Evolutionary conservation across 2,113 vertebrate species (phyloP), one percentile per base, ranked within the genome.

Genomic region (Gopherus evgoodei): DNA sequence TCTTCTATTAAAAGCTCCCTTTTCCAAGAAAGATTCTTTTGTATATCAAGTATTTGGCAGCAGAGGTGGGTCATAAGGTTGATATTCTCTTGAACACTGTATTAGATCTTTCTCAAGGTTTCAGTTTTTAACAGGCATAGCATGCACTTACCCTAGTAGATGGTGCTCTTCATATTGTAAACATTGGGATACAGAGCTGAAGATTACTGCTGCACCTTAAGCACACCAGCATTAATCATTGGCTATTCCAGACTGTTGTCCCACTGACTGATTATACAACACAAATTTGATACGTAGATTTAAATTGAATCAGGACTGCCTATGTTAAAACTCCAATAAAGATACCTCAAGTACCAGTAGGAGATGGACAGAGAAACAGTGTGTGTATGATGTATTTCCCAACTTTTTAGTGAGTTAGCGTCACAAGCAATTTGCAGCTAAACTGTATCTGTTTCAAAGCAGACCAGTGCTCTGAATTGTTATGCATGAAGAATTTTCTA

Each of bases 331-430:
- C 54, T 78, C 50, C 47, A 56, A 52, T 49, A 2, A 10, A 86
- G n/a, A 81, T 88, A 89, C 56, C 56, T 91, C 91, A 90, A 91
- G 93, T 59, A 52, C 81, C 82, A 12, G 52, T 83, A 85, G 82
- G 83, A 83, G 85, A 16, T 25, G 42, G 42, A 25, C 22, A 11
- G 42, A 72, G 49, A 35, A 8, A 78, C 35, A 53, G 4, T 91
- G 91, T 72, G 21, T 83, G 50, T 86, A 11, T 54, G 6, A 5
- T 83, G 31, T 80, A 47, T 84, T 89, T 87, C 84, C 94, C 81
- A 44, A 17, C 25, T 53, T 88, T 86, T 10, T 62, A 1, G 49
- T 88, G 81, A 85, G 56, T 42, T 84, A 80, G 2, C 80, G 24
- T 54, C 35, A 56, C 75, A 92, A 81, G 21, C 11, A 44, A 93